Evolutionary conservation across 2,888 invertebrate species (phyloP).

Genomic region (Zhuqinia jingwanae): DNA sequence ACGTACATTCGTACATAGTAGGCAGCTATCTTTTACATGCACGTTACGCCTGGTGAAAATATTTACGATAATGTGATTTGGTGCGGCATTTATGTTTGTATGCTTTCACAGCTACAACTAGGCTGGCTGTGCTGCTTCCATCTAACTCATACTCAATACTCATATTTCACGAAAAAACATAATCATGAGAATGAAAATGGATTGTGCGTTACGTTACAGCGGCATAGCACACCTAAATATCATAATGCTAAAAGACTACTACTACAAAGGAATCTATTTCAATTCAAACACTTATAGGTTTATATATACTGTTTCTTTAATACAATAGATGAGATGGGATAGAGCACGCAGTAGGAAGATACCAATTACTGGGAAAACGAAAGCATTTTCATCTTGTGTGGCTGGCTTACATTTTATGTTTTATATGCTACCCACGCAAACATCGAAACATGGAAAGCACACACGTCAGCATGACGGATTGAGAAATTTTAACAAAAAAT

Average conservation of each 20-base stretch:
- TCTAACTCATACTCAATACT: too few relatives aligned
- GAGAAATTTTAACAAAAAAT: slow-evolving; percentile 3
- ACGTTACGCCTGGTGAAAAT: too few relatives aligned
- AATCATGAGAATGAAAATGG: not conserved
- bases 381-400: not conserved
- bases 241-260: too few relatives aligned
- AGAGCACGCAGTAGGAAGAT: not conserved
- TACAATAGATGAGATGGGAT: not conserved
- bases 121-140: too few relatives aligned
- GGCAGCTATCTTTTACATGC: too few relatives aligned
- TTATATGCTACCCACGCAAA: not conserved
- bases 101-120: not conserved
- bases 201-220: not conserved
- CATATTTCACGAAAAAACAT: not conserved
- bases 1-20: too few relatives aligned
- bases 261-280: not conserved
- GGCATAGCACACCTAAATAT: too few relatives aligned
- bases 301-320: not conserved
- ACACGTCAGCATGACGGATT: not conserved
- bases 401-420: not conserved
- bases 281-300: not conserved
- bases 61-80: too few relatives aligned
- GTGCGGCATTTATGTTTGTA: too few relatives aligned
- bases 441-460: not conserved
- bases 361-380: not conserved